phyloP scores from a whole-genome alignment of 2,797 vertebrate species.

The Acridotheres tristis region DNA sequence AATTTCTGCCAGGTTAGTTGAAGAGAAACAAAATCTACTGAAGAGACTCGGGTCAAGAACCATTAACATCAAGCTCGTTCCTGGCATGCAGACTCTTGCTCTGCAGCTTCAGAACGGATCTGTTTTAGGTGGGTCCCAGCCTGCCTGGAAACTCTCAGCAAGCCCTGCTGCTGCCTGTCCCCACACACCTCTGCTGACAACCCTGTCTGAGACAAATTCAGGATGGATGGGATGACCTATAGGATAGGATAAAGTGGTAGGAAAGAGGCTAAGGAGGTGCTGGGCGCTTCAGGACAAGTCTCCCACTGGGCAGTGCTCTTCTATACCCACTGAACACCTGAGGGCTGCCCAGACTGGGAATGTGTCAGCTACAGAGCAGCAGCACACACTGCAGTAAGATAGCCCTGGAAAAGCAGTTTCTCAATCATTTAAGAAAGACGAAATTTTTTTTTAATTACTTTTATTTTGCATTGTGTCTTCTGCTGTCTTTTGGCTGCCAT shows the following conservation, averaged over 20 bases:
- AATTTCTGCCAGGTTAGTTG: not conserved
- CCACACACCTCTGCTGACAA: not conserved
- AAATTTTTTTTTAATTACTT: not conserved
- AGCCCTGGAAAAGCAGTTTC: not conserved
- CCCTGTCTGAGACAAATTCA: not conserved
- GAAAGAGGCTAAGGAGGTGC: not conserved
- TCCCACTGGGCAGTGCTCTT: not conserved
- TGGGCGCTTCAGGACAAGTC: not conserved
- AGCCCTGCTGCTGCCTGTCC: not conserved
- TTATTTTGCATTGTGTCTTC: not conserved
- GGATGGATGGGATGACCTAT: not conserved
- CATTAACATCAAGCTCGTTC: not conserved
- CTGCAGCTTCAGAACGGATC: not conserved
- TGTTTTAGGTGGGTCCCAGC: not conserved
- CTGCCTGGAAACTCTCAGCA: not conserved
- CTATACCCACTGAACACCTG: not conserved
- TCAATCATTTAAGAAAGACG: not conserved
- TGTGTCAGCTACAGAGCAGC: not conserved
- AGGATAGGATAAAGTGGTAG: not conserved
- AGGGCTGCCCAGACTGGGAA: not conserved
- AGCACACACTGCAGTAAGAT: not conserved
- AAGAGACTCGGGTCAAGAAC: not conserved
- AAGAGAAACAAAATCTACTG: slow-evolving; percentile 14
- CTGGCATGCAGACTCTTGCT: fast-evolving
- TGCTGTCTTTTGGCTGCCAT: not conserved